Conservation (phyloP, 2,113 vertebrate species). For the Vimba vimba region DNA sequence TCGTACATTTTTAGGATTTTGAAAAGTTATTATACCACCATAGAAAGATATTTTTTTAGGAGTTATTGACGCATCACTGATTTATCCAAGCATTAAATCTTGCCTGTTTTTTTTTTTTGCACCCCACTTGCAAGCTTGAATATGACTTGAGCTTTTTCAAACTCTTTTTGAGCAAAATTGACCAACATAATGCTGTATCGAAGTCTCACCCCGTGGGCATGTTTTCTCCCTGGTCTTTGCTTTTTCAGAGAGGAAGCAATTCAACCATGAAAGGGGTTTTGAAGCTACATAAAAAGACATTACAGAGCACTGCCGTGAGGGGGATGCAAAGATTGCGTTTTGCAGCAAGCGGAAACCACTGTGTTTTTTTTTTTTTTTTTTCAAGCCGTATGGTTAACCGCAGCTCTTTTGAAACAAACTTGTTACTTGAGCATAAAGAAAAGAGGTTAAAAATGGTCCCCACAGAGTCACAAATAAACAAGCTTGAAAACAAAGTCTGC, state of each 20-base stretch:
- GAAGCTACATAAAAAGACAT: conserved; percentile 42
- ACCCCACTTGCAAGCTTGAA: not conserved
- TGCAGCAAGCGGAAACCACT: conserved; percentile 30
- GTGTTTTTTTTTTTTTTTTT: not conserved
- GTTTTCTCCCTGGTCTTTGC: conserved; percentile 37
- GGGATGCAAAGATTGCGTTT: conserved; percentile 38
- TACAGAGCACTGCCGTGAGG: conserved; percentile 10
- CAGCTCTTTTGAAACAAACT: conserved; percentile 50
- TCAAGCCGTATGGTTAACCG: conserved; percentile 43
- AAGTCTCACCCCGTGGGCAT: not conserved
- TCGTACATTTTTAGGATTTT: not conserved
- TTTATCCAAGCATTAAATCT: not conserved
- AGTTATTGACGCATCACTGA: not conserved
- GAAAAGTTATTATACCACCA: not conserved
- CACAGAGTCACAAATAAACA: conserved; percentile 32
- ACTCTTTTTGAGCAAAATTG: not conserved
- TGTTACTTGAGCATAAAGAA: conserved; percentile 46
- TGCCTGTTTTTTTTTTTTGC: not conserved
- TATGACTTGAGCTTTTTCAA: not conserved
- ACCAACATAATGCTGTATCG: conserved; percentile 30
- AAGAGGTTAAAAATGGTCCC: conserved; percentile 24
- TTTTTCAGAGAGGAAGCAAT: conserved; percentile 51
- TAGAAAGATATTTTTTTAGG: not conserved
- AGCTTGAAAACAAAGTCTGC: not conserved
- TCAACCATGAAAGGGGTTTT: conserved; percentile 57